These are phyloP conservation scores for Daphoenositta chrysoptera DNA, from an alignment of 2,113 vertebrate species.

Conservation along the genomic window DNA sequence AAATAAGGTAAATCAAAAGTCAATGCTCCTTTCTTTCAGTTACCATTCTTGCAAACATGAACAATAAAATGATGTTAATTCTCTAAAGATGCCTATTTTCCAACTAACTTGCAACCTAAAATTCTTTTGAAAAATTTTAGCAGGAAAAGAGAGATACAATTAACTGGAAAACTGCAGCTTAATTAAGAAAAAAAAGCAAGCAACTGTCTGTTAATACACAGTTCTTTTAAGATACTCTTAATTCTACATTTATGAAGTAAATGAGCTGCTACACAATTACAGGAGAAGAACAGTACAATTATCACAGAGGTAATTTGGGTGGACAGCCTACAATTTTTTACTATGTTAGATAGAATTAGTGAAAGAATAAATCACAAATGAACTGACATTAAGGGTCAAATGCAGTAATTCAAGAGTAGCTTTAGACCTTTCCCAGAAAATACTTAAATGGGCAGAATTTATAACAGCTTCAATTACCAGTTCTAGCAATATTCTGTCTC, in stretches of 20 bases:
- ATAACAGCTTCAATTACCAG: slow-evolving; percentile 34
- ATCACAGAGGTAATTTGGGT: background rate
- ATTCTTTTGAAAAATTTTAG: background rate
- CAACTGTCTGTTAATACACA: background rate
- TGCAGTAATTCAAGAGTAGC: background rate
- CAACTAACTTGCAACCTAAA: background rate
- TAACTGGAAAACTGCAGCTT: background rate
- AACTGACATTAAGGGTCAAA: slow-evolving; percentile 46
- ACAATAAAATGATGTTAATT: background rate
- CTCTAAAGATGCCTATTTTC: background rate
- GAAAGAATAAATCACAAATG: background rate
- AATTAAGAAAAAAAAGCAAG: background rate
- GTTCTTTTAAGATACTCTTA: background rate
- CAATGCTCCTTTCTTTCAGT: background rate
- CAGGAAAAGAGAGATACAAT: background rate
- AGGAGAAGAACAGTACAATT: background rate
- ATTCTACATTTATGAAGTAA: background rate
- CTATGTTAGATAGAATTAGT: background rate
- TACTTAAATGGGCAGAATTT: background rate
- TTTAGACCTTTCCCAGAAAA: background rate
- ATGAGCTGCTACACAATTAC: background rate
- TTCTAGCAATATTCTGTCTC: slow-evolving; percentile 7
- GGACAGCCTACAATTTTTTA: background rate
- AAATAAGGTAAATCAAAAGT: background rate
- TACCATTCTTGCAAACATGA: background rate